Conservation (phyloP, 2,888 invertebrate genomes). For the Rhagonycha lutea region DNA sequence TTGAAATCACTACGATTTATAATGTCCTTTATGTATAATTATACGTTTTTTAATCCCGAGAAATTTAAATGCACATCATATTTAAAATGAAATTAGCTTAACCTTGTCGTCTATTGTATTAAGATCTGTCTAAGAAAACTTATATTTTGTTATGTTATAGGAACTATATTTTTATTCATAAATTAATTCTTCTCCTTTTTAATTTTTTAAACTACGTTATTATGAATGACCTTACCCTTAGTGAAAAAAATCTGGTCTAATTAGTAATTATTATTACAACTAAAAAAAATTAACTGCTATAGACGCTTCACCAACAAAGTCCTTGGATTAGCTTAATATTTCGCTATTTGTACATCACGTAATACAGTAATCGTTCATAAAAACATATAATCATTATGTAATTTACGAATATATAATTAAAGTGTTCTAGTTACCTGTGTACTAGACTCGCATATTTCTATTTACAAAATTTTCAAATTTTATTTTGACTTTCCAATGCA, state of each 20-base stretch:
- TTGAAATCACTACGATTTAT: neutral
- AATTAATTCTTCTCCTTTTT: neutral
- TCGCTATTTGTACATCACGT: slow-evolving; percentile 30
- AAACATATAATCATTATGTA: slow-evolving; percentile 28
- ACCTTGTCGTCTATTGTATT: slow-evolving; percentile 23
- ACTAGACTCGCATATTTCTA: neutral
- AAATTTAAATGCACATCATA: slow-evolving; percentile 23
- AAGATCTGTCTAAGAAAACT: neutral
- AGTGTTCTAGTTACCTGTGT: slow-evolving; percentile 12
- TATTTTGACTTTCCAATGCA: neutral
- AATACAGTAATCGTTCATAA: slow-evolving; percentile 27
- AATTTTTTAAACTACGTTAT: neutral
- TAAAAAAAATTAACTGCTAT: slow-evolving; percentile 20
- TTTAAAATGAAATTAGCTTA: slow-evolving; percentile 31
- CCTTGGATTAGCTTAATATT: slow-evolving; percentile 28
- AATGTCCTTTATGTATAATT: slow-evolving; percentile 11
- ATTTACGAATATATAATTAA: slow-evolving; percentile 26
- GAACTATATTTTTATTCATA: slow-evolving; percentile 3
- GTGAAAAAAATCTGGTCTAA: slow-evolving; percentile 15
- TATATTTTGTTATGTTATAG: neutral
- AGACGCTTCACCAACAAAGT: slow-evolving; percentile 20
- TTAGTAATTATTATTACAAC: slow-evolving; percentile 16
- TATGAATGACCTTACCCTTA: slow-evolving; percentile 20
- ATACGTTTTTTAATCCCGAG: slow-evolving; percentile 11
- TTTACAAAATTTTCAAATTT: neutral